Evolutionary conservation across 1,140 invertebrate species (phyloP).

Genomic region (Monomorium pharaonis): DNA sequence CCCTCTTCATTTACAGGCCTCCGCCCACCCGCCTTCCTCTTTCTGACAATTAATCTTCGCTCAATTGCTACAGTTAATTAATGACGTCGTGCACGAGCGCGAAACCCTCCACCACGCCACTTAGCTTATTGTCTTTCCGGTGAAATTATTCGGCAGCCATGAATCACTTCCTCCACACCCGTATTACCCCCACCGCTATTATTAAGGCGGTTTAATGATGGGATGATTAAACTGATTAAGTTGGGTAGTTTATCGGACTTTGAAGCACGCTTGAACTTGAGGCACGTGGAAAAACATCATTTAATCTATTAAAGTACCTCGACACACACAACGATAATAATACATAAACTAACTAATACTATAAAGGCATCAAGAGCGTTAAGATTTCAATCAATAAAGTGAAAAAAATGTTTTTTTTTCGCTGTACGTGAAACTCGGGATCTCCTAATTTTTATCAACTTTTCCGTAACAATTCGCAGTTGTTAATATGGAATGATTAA

Average conservation of each 20-base stretch:
- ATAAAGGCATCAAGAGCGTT: not conserved
- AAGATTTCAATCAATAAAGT: not conserved
- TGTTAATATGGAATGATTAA: not conserved
- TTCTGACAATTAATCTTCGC: conserved; percentile 76
- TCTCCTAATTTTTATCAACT: not conserved
- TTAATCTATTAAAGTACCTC: not conserved
- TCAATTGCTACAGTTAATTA: conserved; percentile 79
- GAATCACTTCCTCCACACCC: conserved; percentile 63
- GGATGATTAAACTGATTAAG: conserved; percentile 66
- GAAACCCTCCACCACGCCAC: conserved; percentile 63
- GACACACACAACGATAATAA: not conserved
- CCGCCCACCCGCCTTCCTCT: conserved; percentile 52
- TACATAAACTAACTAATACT: not conserved
- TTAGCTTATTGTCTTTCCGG: conserved; percentile 77
- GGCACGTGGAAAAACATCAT: not conserved
- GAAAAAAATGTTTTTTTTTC: not conserved
- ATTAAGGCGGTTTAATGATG: conserved; percentile 66
- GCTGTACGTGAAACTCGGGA: not conserved
- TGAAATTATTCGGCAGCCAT: conserved; percentile 74
- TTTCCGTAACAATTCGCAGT: not conserved
- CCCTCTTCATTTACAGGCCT: conserved; percentile 54
- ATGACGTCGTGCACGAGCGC: conserved; percentile 72
- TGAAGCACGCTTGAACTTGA: not conserved
- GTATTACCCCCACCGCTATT: conserved; percentile 35
- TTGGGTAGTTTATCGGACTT: conserved; percentile 43